Evolutionary conservation across 2,113 vertebrate genomes (phyloP), one percentile per base, ranked within the genome.

Genomic region (Menidia beryllina): DNA sequence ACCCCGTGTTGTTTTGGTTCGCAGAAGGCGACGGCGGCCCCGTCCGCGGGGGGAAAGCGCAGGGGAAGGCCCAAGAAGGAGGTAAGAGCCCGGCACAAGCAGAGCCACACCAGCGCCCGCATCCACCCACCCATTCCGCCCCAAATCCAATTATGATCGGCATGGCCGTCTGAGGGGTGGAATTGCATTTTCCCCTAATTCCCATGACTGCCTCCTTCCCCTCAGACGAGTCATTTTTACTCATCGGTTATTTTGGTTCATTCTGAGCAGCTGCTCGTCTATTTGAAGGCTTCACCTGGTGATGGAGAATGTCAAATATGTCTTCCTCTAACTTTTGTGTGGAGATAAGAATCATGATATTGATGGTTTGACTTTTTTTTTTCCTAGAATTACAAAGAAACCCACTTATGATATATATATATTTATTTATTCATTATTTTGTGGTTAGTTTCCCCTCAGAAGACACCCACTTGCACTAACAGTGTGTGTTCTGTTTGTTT

Each of bases 31-130:
- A 81, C 95, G 77, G 91, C 94, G 63, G 90, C 94, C 12, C 86
- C 95, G 73, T 78, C 96, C 84, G 92, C 94, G 85, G 95, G 93
- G 62, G 94, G 86, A 43, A 98, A 97, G 89, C 95, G 95, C 72
- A 93, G 97, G 89, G 97, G 97, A 90, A 93, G 97, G 92, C 97
- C 97, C 75, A 98, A 96, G 94, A 98, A 98, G 92, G 89, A 94
- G 89, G 97, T 98, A 89, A 91, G 95, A 63, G 24, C 7, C 30
- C 30, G 13, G 24, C 19, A 26, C 59, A 50, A 64, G 60, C 38
- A 8, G 15, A 3, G 26, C 20, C 43, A 10, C 55, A 41, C 39
- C 64, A 74, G 24, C 20, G 53, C 53, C 63, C 72, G 3, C 51
- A 54, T 59, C 48, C 52, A 50, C 75, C 25, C 21, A 71, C 54